Conservation (phyloP, 2,113 vertebrate species). For the Sminthopsis crassicaudata region DNA sequence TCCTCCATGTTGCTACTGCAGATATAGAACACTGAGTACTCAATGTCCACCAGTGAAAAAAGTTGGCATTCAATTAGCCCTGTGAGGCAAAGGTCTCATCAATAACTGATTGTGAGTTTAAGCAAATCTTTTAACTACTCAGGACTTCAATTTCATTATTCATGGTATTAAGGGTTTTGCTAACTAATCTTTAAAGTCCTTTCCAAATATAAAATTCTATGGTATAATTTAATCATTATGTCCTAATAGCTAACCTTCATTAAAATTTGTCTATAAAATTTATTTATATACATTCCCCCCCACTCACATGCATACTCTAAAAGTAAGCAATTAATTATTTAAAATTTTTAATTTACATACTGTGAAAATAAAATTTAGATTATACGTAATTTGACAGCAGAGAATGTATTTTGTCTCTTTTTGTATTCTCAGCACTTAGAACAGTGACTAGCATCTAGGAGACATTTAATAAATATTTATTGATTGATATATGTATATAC, state of each 20-base stretch:
- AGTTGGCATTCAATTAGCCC: too few species aligned
- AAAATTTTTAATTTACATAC: neutral
- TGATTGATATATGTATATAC: neutral
- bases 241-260: neutral
- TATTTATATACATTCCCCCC: neutral
- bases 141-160: neutral
- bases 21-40: too few species aligned
- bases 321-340: neutral
- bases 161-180: neutral
- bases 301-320: neutral
- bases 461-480: neutral
- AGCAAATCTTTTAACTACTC: too few species aligned
- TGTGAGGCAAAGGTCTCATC: too few species aligned
- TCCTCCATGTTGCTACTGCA: too few species aligned
- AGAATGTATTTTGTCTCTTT: neutral
- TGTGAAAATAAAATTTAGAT: neutral
- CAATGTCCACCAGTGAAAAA: too few species aligned
- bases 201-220: neutral
- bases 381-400: neutral
- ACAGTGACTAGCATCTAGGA: neutral
- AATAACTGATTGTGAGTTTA: too few species aligned
- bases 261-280: neutral
- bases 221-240: neutral
- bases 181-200: neutral
- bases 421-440: too few species aligned